Evolutionary conservation across 2,113 vertebrate genomes (phyloP), one percentile per base, ranked within the genome.

Genomic region (Microcebus lehilahytsara): DNA sequence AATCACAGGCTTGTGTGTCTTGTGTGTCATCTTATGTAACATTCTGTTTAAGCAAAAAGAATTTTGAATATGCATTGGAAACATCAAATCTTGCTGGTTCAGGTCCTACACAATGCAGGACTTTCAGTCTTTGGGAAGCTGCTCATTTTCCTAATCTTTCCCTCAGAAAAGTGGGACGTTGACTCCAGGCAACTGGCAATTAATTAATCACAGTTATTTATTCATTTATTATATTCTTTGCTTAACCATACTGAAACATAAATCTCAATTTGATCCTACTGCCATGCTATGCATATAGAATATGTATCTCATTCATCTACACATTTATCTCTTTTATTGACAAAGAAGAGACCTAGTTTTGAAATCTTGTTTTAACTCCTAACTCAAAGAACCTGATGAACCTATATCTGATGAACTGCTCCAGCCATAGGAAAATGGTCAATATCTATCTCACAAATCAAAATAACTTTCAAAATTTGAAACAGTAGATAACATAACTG

Each of bases 41-140:
- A 91, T 95, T 98, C 96, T 87, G 77, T 97, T 96, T 90, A 93
- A 94, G 75, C 96, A 93, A 98, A 97, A 53, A 96, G 69, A 95
- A 86, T 11, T 96, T 81, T 97, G 93, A 94, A 91, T 95, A 96
- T 88, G 3, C 85, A 98, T 97, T 87, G 93, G 95, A 97, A 97
- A 96, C 46, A 69, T 74, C 62, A 90, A 58, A 89, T 90, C 87
- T 96, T 91, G 30, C 66, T 97, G 83, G 92, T 95, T 79, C 62
- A 96, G 37, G 94, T 94, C 88, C 85, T 86, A 97, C 80, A 67
- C 14, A 74, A n/a, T 46, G 78, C 5, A 58, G 14, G 11, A 34
- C n/a, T 98, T 83, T 84, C 34, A 64, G 4, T 95, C 85, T 91
- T 62, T 60, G 92, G 79, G 87, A 97, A 95, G 46, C 49, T 91